Evolutionary conservation across 2,797 vertebrate species (phyloP).

Genomic region (Acipenser ruthenus): DNA sequence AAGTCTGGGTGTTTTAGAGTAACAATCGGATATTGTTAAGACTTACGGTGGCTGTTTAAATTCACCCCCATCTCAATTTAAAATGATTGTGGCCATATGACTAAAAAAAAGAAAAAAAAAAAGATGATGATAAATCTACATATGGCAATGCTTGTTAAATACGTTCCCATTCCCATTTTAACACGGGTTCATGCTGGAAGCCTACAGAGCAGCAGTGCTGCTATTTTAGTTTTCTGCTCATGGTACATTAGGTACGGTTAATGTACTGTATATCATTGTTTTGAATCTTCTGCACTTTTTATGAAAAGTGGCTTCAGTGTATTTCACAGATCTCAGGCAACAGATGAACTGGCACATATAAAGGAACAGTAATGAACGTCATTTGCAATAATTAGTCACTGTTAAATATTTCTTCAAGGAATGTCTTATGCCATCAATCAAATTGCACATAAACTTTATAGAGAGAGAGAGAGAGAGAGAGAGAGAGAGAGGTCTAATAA

Average conservation of each 20-base stretch:
- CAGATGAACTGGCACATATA: constrained; percentile 10
- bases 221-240: constrained; percentile 15
- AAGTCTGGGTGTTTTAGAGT: no score
- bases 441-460: neutral
- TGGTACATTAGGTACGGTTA: constrained; percentile 25
- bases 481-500: neutral
- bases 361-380: constrained; percentile 11
- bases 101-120: no score
- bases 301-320: constrained; percentile 16
- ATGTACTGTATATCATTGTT: constrained; percentile 27
- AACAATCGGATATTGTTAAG: no score
- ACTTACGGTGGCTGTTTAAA: no score
- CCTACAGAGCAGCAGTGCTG: constrained; percentile 8
- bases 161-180: neutral
- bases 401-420: constrained; percentile 11
- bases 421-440: constrained; percentile 12
- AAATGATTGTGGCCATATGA: no score
- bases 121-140: no score
- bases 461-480: neutral
- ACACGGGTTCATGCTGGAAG: neutral
- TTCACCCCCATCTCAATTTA: no score
- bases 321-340: constrained; percentile 3
- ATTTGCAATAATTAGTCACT: constrained; percentile 12
- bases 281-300: constrained; percentile 20
- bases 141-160: constrained; percentile 2